Evolutionary conservation across 2,113 vertebrate species (phyloP).

Genomic region (Archilochus colubris): DNA sequence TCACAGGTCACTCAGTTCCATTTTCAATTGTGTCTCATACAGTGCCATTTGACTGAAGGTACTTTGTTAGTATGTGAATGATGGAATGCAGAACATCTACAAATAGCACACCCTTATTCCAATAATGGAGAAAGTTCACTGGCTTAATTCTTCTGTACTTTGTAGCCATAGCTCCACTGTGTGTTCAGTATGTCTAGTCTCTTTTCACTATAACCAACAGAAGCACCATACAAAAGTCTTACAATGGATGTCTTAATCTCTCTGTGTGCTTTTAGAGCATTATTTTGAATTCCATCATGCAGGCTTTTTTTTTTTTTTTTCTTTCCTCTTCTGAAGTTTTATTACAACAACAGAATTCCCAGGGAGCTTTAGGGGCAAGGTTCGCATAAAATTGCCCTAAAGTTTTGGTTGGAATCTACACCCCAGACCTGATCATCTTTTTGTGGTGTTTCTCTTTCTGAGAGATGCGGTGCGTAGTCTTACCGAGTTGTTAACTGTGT

Average conservation of each 20-base stretch:
- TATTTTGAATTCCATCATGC: slow-evolving; percentile 85
- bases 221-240: slow-evolving; percentile 85
- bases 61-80: slow-evolving; percentile 12
- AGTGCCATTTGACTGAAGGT: slow-evolving; percentile 25
- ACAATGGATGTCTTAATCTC: slow-evolving; percentile 88
- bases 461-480: slow-evolving; percentile 67
- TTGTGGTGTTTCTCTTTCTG: slow-evolving; percentile 75
- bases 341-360: slow-evolving; percentile 88
- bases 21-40: background rate
- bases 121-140: slow-evolving; percentile 72
- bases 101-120: slow-evolving; percentile 54
- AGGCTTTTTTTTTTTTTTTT: slow-evolving; percentile 69
- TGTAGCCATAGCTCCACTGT: slow-evolving; percentile 76
- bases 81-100: slow-evolving; percentile 21
- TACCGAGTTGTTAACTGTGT: slow-evolving; percentile 71
- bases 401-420: slow-evolving; percentile 77
- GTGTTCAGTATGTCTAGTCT: slow-evolving; percentile 80
- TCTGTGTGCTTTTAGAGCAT: slow-evolving; percentile 85
- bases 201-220: slow-evolving; percentile 83
- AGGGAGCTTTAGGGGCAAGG: slow-evolving; percentile 86
- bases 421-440: slow-evolving; percentile 73
- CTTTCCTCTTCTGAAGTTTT: slow-evolving; percentile 82
- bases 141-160: slow-evolving; percentile 74
- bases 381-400: slow-evolving; percentile 82
- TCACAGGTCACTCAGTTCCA: background rate